phyloP scores from a whole-genome alignment of 2,113 vertebrate genomes.

The Taxidea taxus region DNA sequence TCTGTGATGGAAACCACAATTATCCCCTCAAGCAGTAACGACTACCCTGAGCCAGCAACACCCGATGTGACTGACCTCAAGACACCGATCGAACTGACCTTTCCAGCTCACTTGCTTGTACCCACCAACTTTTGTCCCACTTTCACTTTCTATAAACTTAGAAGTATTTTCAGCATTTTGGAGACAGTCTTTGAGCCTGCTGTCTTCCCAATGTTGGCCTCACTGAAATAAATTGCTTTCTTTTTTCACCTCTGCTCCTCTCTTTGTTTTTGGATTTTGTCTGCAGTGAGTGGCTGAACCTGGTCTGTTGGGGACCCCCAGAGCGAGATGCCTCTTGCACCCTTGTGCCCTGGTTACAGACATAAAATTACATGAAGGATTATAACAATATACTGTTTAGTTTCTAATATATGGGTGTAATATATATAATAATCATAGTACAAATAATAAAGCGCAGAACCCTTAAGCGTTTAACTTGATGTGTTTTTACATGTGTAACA shows the following conservation, averaged over 20 bases:
- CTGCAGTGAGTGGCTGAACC: neutral
- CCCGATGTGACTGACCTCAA: neutral
- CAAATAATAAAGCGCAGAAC: neutral
- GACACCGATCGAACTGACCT: neutral
- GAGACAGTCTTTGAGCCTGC: neutral
- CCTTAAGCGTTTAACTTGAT: neutral
- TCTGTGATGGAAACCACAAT: neutral
- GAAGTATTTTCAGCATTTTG: neutral
- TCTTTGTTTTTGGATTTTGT: neutral
- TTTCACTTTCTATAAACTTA: neutral
- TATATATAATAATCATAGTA: neutral
- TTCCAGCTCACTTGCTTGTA: neutral
- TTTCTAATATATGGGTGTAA: neutral
- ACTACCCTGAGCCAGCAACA: neutral
- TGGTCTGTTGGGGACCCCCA: neutral
- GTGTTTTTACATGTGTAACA: neutral
- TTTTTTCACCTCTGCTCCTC: neutral
- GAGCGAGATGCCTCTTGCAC: neutral
- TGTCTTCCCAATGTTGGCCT: neutral
- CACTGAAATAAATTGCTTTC: neutral
- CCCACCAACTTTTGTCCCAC: neutral
- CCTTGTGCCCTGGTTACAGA: neutral
- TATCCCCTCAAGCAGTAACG: neutral
- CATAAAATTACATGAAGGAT: neutral
- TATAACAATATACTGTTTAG: neutral